A percentile compares a stretch with the other conserved stretches of the same genome.
Conservation (phyloP, 2,888 invertebrate genomes). For the Ariolimax columbianus region DNA sequence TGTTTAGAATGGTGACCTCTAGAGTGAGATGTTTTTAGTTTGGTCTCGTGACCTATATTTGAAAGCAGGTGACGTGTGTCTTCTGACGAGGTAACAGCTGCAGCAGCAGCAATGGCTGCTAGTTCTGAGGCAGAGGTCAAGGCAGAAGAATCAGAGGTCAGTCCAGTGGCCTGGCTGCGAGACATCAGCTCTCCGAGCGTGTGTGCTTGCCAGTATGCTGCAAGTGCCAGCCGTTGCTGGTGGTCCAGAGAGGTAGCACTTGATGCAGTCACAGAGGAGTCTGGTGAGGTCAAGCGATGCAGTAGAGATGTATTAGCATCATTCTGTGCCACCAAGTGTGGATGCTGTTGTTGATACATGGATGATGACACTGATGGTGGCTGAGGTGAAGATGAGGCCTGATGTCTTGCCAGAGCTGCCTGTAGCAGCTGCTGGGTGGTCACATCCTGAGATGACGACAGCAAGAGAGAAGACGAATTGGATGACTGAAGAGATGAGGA, state of each 20-base stretch:
- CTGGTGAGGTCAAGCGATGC: conserved; percentile 40
- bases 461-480: conserved; percentile 36
- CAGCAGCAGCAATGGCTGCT: conserved; percentile 47
- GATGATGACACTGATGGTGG: conserved; percentile 25
- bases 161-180: conserved; percentile 25
- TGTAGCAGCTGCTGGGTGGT: conserved; percentile 49
- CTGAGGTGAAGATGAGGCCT: conserved; percentile 30
- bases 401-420: conserved; percentile 37
- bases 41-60: conserved; percentile 28
- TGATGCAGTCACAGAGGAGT: conserved; percentile 21
- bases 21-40: conserved; percentile 35
- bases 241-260: conserved; percentile 33
- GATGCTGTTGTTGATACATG: conserved; percentile 29
- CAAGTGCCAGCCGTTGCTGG: conserved; percentile 34
- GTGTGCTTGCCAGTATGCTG: conserved; percentile 47
- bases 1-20: conserved; percentile 41
- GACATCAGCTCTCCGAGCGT: conserved; percentile 42
- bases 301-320: conserved; percentile 37
- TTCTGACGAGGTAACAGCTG: conserved; percentile 38
- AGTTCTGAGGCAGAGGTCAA: conserved; percentile 44
- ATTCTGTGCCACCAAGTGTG: conserved; percentile 25
- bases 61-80: conserved; percentile 32
- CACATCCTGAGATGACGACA: conserved; percentile 48
- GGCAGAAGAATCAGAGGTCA: conserved; percentile 39
- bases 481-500: conserved; percentile 49